A percentile compares a stretch with the other conserved stretches of the same genome.
These are phyloP conservation scores for Chaenogobius annularis DNA, from an alignment of 2,113 vertebrate species.

Conservation along the genomic window DNA sequence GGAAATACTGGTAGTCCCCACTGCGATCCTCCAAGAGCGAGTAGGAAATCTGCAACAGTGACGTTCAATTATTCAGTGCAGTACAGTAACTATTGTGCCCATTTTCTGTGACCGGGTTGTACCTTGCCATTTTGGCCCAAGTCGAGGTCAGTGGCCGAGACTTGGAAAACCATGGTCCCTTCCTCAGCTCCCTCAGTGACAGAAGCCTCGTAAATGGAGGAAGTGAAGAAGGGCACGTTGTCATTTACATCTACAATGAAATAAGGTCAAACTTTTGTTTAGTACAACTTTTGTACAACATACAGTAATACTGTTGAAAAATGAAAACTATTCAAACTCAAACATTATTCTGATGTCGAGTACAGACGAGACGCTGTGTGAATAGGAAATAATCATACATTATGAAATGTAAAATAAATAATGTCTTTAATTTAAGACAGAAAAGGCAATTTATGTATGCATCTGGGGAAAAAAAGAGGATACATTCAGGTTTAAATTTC, in stretches of 20 bases:
- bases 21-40: slow-evolving; percentile 84
- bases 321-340: neutral
- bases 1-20: slow-evolving; percentile 82
- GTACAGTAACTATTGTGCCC: neutral
- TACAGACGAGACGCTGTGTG: too few relatives aligned
- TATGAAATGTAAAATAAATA: too few relatives aligned
- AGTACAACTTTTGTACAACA: too few relatives aligned
- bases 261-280: neutral
- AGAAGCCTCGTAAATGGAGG: slow-evolving; percentile 86
- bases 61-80: neutral
- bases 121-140: slow-evolving; percentile 83
- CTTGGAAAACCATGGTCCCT: slow-evolving; percentile 83
- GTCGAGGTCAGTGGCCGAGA: slow-evolving; percentile 85
- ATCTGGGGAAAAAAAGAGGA: too few relatives aligned
- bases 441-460: too few relatives aligned
- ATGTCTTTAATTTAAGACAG: too few relatives aligned
- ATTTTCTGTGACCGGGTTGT: slow-evolving; percentile 44
- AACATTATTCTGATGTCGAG: neutral
- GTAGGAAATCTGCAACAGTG: slow-evolving; percentile 80
- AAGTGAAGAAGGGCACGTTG: slow-evolving; percentile 91
- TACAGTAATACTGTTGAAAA: neutral
- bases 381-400: too few relatives aligned
- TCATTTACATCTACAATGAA: slow-evolving; percentile 85
- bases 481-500: too few relatives aligned
- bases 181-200: slow-evolving; percentile 82